Evolutionary conservation across 2,797 vertebrate species (phyloP), one percentile per base, ranked within the genome.

Genomic region (Cichlasoma orientale): DNA sequence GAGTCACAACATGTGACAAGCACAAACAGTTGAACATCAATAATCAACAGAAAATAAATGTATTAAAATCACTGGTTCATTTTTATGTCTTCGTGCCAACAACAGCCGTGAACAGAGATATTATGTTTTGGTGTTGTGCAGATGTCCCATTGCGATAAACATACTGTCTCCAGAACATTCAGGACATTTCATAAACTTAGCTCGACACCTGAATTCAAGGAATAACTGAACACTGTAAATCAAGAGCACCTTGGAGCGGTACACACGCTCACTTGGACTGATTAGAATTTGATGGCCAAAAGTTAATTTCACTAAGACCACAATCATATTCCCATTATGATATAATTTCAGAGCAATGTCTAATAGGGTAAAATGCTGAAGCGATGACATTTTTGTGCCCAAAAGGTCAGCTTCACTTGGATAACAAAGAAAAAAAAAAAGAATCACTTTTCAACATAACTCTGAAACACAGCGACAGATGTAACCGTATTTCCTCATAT

Each of bases 291-390:
- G 4, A 44, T 44, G 14, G 14, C 41, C 14, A 44, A 47, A 44
- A 18, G 5, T 47, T 6, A 6, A 2, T 16, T 47, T 47, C 44
- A 47, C 14, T 47, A 7, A 16, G 44, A 7, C 44, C 44, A 7
- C 44, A 18, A 18, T 18, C 14, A 12, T 66, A 66, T 66, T 18
- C 0, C 47, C 8, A 12, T 66, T 66, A 66, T 66, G 36, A 66
- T 14, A 0, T 0, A 5, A 11, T 25, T 63, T 63, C 14, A 63
- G 59, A 4, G 21, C 18, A 10, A 25, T 44, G 36, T 61, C 36
- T 61, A 23, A 61, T 23, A 25, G 38, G 13, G 3, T 44, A 1
- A 44, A 44, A 44, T 25, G 59, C 23, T 19, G 59, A 44, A 66
- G 59, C 6, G 36, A 1, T 38, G 4, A 3, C 25, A 27, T 66